Evolutionary conservation across 2,113 vertebrate genomes (phyloP), one percentile per base, ranked within the genome.

Genomic region (Atlantisia rogersi): DNA sequence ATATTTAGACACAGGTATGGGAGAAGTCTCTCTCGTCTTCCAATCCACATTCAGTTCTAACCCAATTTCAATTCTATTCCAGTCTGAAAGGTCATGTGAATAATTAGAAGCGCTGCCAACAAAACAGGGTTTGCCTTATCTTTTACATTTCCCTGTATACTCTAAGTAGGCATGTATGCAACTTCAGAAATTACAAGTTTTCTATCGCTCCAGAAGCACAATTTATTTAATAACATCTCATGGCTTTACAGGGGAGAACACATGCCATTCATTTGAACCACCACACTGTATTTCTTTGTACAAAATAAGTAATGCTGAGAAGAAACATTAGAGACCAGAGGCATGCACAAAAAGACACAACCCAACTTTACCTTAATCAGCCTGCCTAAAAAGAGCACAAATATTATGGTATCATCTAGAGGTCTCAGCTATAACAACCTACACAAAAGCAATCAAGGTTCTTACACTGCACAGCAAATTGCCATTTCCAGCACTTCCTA

Each of bases 241-340:
- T 29, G 26, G 74, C 70, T 94, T 84, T 89, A 56, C 63, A 63
- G 48, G 80, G 65, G 53, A 65, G 84, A 95, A 89, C 70, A 94
- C 77, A 69, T 46, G 64, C 50, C 74, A 55, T 87, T 96, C 78
- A 91, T 95, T 63, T 82, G 63, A 97, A 96, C 67, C 32, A 91
- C 58, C 88, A 25, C 58, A 65, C 80, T 88, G 86, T 86, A 75
- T 74, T 88, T 52, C 52, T 80, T 67, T 42, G 28, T 24, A 29
- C 25, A 28, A 81, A 81, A 11, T 17, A 44, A 76, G 35, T n/a
- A 90, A 76, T 24, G 15, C 15, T 35, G 44, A 91, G 42, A 77
- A 56, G 15, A 21, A 74, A 74, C 37, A 28, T 37, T 73, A 81
- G 40, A 69, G 48, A 70, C 68, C 60, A 56, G 70, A 90, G 32